These are phyloP conservation scores for Erebia ligea DNA, from an alignment of 2,888 invertebrate species.

Conservation along the genomic window DNA sequence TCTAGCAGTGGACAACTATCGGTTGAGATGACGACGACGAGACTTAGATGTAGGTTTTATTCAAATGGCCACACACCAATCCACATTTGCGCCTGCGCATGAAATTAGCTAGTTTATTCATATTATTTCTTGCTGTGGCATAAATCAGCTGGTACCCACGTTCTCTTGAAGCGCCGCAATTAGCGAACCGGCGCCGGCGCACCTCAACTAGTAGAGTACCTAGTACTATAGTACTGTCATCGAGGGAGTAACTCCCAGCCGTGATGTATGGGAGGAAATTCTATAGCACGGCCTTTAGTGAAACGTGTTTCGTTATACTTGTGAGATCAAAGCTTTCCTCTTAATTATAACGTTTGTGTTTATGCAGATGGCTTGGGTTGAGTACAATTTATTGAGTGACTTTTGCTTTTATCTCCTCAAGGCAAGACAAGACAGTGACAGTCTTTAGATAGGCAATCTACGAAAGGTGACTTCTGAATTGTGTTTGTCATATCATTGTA, in stretches of 20 bases:
- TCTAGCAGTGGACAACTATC: too few species aligned
- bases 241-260: conserved; percentile 25
- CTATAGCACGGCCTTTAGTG: conserved; percentile 25
- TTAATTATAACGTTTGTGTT: conserved; percentile 10
- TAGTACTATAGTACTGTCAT: conserved; percentile 34
- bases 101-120: background rate
- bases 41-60: background rate
- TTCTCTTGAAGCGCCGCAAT: background rate
- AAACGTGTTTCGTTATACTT: conserved; percentile 21
- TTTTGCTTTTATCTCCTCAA: background rate
- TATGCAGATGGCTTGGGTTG: conserved; percentile 3
- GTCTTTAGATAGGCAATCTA: background rate
- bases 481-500: too few species aligned
- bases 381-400: background rate
- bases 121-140: background rate
- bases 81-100: background rate
- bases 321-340: conserved; percentile 13
- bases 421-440: background rate
- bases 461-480: too few species aligned
- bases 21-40: background rate
- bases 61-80: background rate
- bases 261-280: conserved; percentile 36
- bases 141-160: background rate
- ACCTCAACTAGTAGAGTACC: background rate
- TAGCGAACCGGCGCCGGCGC: background rate